A percentile compares a stretch with the other conserved stretches of the same genome.
Evolutionary conservation across 2,797 vertebrate genomes (phyloP).

Genomic region (Sciurus carolinensis): DNA sequence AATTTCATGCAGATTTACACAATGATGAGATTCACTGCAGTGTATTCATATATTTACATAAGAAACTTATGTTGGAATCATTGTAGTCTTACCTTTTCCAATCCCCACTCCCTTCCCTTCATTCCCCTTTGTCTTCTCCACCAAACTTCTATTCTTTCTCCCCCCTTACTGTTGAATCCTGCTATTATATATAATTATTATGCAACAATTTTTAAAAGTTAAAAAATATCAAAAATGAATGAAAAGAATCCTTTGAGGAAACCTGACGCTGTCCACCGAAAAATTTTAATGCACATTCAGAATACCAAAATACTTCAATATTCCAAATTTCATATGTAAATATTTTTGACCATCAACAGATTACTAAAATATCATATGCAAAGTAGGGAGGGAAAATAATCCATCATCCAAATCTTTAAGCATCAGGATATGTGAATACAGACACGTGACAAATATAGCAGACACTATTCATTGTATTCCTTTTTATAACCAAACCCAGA

Average conservation of each 20-base stretch:
- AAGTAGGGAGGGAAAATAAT: neutral
- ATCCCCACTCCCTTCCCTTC: no score
- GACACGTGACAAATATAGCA: neutral
- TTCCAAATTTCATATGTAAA: slow-evolving; percentile 47
- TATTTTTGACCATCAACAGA: slow-evolving; percentile 38
- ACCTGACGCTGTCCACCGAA: neutral
- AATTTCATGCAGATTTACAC: no score
- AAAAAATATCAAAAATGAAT: slow-evolving; percentile 26
- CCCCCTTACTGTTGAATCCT: no score
- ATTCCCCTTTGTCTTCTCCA: no score
- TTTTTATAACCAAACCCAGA: slow-evolving; percentile 14
- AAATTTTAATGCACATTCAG: neutral
- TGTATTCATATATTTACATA: no score
- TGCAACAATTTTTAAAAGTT: no score
- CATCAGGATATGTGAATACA: neutral
- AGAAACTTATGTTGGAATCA: no score
- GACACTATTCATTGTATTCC: neutral
- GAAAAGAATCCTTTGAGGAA: slow-evolving; percentile 45
- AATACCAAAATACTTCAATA: slow-evolving; percentile 33
- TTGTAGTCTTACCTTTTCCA: no score
- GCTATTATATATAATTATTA: no score
- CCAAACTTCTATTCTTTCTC: no score
- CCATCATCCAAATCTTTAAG: slow-evolving; percentile 27
- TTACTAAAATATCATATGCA: slow-evolving; percentile 29
- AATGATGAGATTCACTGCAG: no score